phyloP scores from a whole-genome alignment of 1,140 invertebrate genomes.

The Drosophila bipectinata region DNA sequence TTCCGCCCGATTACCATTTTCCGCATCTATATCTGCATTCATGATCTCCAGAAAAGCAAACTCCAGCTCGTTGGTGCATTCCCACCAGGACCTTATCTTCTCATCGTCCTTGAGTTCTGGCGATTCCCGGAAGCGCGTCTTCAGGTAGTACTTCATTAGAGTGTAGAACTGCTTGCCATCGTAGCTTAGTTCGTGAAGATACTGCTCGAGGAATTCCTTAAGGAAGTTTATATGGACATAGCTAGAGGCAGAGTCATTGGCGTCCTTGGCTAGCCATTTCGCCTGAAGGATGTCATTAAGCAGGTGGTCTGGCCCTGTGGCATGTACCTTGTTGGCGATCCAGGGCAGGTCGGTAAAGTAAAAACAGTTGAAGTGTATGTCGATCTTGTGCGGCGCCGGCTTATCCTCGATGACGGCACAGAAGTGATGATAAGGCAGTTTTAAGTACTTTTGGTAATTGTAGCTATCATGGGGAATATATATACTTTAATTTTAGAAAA shows the following conservation, averaged over 20 bases:
- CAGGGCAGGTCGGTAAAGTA: constrained; percentile 88
- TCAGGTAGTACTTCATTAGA: constrained; percentile 87
- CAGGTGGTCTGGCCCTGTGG: constrained; percentile 85
- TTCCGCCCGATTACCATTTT: constrained; percentile 30
- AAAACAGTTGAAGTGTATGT: constrained; percentile 80
- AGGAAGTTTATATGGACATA: constrained; percentile 86
- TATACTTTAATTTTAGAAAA: not conserved
- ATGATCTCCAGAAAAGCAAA: constrained; percentile 79
- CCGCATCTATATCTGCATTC: constrained; percentile 62
- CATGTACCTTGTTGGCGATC: constrained; percentile 90
- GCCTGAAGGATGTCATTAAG: constrained; percentile 72
- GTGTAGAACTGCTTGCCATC: constrained; percentile 91
- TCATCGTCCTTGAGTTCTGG: constrained; percentile 68
- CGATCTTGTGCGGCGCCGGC: constrained; percentile 73
- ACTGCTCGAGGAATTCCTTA: constrained; percentile 87
- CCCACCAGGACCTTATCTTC: constrained; percentile 70
- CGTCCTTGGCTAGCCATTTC: constrained; percentile 57
- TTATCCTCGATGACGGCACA: constrained; percentile 81
- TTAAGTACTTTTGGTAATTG: constrained; percentile 92
- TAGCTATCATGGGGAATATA: constrained; percentile 84
- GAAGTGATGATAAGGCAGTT: constrained; percentile 90
- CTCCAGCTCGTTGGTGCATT: constrained; percentile 74
- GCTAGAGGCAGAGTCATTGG: constrained; percentile 28
- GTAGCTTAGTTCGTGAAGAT: constrained; percentile 88
- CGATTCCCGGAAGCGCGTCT: constrained; percentile 78